Percentiles rank a stretch among this genome's conserved stretches.
These are phyloP conservation scores for Ophthalmolycus amberensis DNA, from an alignment of 2,113 vertebrate genomes.

Conservation along the genomic window DNA sequence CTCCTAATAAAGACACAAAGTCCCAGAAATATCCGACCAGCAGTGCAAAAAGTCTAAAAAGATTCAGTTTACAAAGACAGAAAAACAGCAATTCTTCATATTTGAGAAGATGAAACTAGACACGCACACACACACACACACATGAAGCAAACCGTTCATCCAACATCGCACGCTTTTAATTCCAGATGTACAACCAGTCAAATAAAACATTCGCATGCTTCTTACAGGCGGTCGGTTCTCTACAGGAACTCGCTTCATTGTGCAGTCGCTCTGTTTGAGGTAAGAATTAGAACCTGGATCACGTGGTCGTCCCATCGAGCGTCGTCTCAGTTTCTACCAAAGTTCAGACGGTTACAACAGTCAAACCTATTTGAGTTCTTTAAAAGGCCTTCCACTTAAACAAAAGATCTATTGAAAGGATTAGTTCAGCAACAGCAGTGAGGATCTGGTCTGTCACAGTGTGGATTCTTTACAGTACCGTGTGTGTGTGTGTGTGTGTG, in stretches of 20 bases:
- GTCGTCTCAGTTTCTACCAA: background rate
- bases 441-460: too few relatives aligned
- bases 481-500: too few relatives aligned
- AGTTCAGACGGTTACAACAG: background rate
- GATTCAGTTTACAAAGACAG: background rate
- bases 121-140: background rate
- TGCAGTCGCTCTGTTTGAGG: slow-evolving; percentile 16
- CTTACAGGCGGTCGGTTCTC: background rate
- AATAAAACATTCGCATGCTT: slow-evolving; percentile 23
- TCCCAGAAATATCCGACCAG: too few relatives aligned
- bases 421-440: background rate
- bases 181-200: slow-evolving; percentile 7
- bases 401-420: background rate
- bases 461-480: too few relatives aligned
- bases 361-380: background rate
- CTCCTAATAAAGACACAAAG: background rate
- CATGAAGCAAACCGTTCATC: background rate
- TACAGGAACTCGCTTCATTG: background rate
- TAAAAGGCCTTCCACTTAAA: background rate
- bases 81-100: background rate
- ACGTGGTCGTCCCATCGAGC: accelerated
- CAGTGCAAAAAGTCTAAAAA: background rate
- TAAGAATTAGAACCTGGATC: slow-evolving; percentile 23
- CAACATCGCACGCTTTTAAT: slow-evolving; percentile 41
- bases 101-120: background rate